Evolutionary conservation across 2,113 vertebrate genomes (phyloP), one percentile per base, ranked within the genome.

Genomic region (Hyaena hyaena): DNA sequence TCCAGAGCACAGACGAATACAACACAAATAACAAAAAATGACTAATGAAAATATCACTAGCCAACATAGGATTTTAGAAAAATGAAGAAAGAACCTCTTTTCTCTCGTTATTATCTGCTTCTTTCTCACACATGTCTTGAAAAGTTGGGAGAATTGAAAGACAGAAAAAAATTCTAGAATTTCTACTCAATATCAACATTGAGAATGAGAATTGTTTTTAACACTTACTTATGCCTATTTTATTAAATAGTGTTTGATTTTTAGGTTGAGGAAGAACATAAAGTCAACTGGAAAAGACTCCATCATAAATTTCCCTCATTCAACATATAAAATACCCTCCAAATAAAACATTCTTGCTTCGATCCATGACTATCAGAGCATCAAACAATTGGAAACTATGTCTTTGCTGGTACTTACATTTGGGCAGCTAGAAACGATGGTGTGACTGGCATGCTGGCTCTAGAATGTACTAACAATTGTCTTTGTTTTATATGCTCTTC

Each of bases 391-490:
- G 93, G 80, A 97, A 97, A 83, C 35, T 16, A 73, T 83, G 17
- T 81, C 76, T 43, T 73, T 84, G 68, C 39, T 94, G 76, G 96
- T 98, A 98, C 98, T 98, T 98, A 98, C 98, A 88, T 96, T 26
- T 87, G 94, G 55, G 87, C 73, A 89, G 84, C 95, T 90, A 97
- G 81, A 90, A 96, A 82, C 53, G 97, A 79, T 69, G 97, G 39
- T 71, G 85, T 61, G 92, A 83, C 69, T 65, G 92, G 94, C 96
- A 98, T 98, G 97, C 48, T 83, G 97, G 68, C 48, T 98, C 88
- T 89, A 48, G 58, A 89, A 63, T 50, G 81, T 96, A 77, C 80
- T 92, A 93, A 95, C 53, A 69, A 97, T 92, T 48, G 79, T 88
- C 92, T 97, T 83, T 92, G 86, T 94, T 97, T 90, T 55, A 93